These are phyloP conservation scores for Microtus ochrogaster DNA, from an alignment of 2,113 vertebrate genomes.

Conservation along the genomic window DNA sequence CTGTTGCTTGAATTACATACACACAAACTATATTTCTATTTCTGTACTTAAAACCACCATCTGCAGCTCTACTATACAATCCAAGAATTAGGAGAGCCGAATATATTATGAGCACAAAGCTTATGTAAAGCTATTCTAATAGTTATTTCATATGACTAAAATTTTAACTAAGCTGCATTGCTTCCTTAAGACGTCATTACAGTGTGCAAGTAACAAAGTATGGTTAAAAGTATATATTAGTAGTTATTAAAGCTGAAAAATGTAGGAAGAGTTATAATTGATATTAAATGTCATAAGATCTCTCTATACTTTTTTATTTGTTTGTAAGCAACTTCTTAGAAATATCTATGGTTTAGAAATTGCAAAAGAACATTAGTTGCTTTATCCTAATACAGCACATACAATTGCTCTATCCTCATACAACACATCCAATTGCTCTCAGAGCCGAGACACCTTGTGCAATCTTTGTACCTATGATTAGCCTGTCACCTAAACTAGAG, in stretches of 20 bases:
- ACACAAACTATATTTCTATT: constrained; percentile 61
- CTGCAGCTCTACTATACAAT: constrained; percentile 55
- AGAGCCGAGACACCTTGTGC: neutral
- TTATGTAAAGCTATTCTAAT: constrained; percentile 55
- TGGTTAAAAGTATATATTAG: neutral
- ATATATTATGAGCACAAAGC: constrained; percentile 32
- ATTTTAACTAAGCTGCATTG: neutral
- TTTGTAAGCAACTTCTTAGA: constrained; percentile 8
- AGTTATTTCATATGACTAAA: constrained; percentile 37
- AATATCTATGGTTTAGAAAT: neutral
- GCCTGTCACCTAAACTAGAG: neutral
- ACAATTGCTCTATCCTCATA: neutral
- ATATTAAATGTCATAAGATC: neutral
- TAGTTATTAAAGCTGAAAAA: neutral
- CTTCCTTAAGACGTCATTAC: constrained; percentile 30
- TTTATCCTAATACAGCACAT: neutral
- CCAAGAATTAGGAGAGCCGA: constrained; percentile 52
- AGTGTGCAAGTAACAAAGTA: neutral
- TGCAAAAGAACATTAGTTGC: neutral
- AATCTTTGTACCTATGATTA: neutral
- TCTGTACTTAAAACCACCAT: constrained; percentile 53
- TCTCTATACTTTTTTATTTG: neutral
- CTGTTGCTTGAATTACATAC: constrained; percentile 56
- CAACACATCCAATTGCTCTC: neutral
- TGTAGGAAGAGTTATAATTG: neutral